Percentiles rank a stretch among this genome's conserved stretches.
Evolutionary conservation across 2,797 vertebrate species (phyloP).

Genomic region (Notoglanidium macrostoma): DNA sequence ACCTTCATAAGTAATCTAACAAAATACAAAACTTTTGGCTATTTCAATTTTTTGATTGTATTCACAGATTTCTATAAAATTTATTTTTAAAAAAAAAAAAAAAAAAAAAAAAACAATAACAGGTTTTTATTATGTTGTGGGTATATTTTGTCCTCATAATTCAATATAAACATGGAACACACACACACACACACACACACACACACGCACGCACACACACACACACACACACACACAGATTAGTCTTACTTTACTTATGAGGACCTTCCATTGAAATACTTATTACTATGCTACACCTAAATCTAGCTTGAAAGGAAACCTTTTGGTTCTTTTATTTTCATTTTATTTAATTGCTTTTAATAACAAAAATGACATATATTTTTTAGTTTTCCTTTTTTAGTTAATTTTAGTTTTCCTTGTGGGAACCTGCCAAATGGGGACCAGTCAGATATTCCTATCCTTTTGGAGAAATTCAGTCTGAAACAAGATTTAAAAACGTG

Average conservation of each 20-base stretch:
- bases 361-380: background rate
- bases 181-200: slow-evolving; percentile 23
- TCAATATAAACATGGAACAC: too few species aligned
- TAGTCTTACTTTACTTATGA: background rate
- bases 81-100: too few species aligned
- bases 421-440: background rate
- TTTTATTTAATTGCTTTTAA: background rate
- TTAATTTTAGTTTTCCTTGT: background rate
- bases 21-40: too few species aligned
- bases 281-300: background rate
- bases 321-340: background rate
- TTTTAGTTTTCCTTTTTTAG: background rate
- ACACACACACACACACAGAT: background rate
- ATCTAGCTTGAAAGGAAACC: background rate
- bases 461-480: background rate
- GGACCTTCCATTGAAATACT: background rate
- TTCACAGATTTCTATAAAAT: too few species aligned
- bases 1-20: too few species aligned
- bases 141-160: too few species aligned
- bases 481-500: background rate
- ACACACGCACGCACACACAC: slow-evolving; percentile 15
- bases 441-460: background rate
- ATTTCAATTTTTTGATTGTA: too few species aligned
- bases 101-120: too few species aligned
- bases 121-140: too few species aligned